phyloP scores from a whole-genome alignment of 1,140 invertebrate genomes.

The Anastrepha ludens region DNA sequence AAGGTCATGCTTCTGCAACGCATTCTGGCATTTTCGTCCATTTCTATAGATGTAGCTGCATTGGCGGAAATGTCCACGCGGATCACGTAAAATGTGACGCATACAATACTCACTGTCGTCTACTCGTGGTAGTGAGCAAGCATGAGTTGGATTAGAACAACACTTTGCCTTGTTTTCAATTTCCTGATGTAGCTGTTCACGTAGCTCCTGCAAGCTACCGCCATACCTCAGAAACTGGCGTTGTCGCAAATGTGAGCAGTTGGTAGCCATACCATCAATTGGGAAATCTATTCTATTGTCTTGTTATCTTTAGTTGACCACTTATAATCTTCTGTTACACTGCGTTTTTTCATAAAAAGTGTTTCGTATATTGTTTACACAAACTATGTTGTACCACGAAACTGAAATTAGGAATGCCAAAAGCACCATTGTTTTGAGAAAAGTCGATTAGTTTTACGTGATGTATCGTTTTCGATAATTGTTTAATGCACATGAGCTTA shows the following conservation, averaged over 20 bases:
- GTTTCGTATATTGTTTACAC: no score
- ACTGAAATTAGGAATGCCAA: neutral
- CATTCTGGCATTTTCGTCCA: slow-evolving; percentile 83
- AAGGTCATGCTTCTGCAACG: slow-evolving; percentile 81
- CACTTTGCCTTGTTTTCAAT: slow-evolving; percentile 68
- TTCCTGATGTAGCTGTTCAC: slow-evolving; percentile 70
- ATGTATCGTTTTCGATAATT: neutral
- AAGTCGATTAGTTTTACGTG: no score
- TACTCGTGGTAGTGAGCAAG: slow-evolving; percentile 78
- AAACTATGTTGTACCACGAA: neutral
- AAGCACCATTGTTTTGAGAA: neutral
- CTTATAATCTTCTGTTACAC: no score
- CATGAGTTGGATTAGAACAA: slow-evolving; percentile 75
- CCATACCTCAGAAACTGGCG: slow-evolving; percentile 27
- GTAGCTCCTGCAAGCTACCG: slow-evolving; percentile 66
- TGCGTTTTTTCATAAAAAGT: no score
- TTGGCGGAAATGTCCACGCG: slow-evolving; percentile 84
- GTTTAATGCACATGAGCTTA: no score
- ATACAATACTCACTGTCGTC: slow-evolving; percentile 85
- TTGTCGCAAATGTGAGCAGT: slow-evolving; percentile 8
- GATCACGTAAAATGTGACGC: slow-evolving; percentile 87
- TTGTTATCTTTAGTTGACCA: no score
- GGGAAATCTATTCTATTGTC: neutral
- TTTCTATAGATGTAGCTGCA: slow-evolving; percentile 85
- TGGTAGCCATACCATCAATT: neutral